Base-by-base conservation (phyloP, 2,888 invertebrate species). In the Drosophila siamana region DNA sequence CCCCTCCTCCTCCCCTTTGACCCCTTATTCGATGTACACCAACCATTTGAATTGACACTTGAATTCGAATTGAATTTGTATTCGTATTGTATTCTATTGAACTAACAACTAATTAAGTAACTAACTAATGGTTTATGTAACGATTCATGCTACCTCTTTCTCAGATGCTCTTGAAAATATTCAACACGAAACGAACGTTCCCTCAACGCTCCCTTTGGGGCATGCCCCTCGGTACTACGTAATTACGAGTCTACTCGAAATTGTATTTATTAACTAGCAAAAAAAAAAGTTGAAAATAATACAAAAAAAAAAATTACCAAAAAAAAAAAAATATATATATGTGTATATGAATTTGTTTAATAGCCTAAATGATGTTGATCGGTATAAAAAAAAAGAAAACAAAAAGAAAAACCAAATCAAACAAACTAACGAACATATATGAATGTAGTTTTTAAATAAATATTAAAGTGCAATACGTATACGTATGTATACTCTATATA, bases 81-180 rank as follows among this genome's bases (percentile, higher is more conserved):
- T 66, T 73, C 59, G 62, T 62, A 71, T 56, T 72, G 59, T 69
- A 67, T 67, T 69, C 66, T 36, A 61, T 24, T 13, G 6, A 40
- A 41, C 43, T 43, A 59, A 43, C 13, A 40, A 41, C 43, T 43
- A 59, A 43, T 11, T 67, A 65, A 77, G 55, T 62, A 57, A 78
- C 61, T 62, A 67, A 56, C 28, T 41, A 48, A 65, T 57, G 75
- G 79, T 69, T 68, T 75, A 61, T 65, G 63, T 78, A 72, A 77
- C 69, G 66, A 74, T 83, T 86, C 78, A 80, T 72, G 70, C 83
- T 83, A 83, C 83, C 83, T 83, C 81, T 78, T 64, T 74, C 77
- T 77, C 82, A 79, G 77, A 79, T 66, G 71, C 74, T 63, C 57
- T 61, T 38, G 40, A 22, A 50, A 44, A 52, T 59, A 69, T 62